Percentiles rank a stretch among this genome's conserved stretches.
Conservation (phyloP, 2,113 vertebrate species). For the Pteruthius melanotis region DNA sequence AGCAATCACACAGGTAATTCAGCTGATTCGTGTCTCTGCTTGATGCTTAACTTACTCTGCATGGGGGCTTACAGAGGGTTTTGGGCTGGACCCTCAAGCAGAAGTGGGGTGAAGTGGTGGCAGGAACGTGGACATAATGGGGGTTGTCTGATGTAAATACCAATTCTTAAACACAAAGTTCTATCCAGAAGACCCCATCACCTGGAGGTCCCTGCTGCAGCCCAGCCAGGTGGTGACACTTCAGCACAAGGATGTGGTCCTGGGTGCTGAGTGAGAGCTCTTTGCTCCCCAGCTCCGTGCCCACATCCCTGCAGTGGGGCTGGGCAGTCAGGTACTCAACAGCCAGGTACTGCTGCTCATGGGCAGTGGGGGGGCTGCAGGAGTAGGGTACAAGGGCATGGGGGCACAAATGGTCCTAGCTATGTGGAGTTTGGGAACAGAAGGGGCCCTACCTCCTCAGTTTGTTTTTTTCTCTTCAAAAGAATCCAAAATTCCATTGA, state of each 20-base stretch:
- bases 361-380: not conserved
- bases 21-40: not conserved
- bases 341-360: not conserved
- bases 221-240: not conserved
- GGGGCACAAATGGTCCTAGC: not conserved
- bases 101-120: not conserved
- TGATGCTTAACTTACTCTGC: not conserved
- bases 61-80: fast-evolving
- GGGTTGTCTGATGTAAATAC: not conserved
- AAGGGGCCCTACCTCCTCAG: not conserved
- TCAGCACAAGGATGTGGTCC: not conserved
- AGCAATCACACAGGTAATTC: not conserved
- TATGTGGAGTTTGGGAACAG: not conserved
- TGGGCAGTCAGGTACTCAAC: not conserved
- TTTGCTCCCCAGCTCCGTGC: not conserved
- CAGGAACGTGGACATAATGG: not conserved
- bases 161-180: not conserved
- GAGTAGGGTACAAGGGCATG: not conserved
- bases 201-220: not conserved
- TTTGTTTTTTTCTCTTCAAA: not conserved
- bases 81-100: not conserved
- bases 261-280: not conserved
- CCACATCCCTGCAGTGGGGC: not conserved
- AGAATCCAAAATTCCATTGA: not conserved
- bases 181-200: not conserved